Base-by-base conservation (phyloP, 1,140 invertebrate genomes). In the Ectropis grisescens region DNA sequence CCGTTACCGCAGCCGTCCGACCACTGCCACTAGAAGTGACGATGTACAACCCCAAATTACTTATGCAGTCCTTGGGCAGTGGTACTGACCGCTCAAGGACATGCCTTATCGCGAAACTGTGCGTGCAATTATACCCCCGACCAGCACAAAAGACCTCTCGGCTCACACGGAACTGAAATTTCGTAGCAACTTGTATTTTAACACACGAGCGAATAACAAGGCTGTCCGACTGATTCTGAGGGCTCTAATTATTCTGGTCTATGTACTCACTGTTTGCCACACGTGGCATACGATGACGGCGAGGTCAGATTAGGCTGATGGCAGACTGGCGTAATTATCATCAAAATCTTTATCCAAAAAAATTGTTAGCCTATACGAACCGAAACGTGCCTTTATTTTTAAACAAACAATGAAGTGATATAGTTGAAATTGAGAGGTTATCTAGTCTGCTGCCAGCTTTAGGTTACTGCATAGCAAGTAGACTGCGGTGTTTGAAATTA, bases 401-500 rank as follows among this genome's bases (percentile, higher is more conserved):
- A n/a, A n/a, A n/a, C n/a, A n/a, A n/a, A n/a, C n/a, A n/a, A n/a
- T n/a, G n/a, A n/a, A n/a, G n/a, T n/a, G n/a, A n/a, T n/a, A n/a
- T n/a, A n/a, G n/a, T n/a, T n/a, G n/a, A n/a, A n/a, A n/a, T n/a
- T n/a, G n/a, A n/a, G n/a, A n/a, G n/a, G n/a, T n/a, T n/a, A n/a
- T n/a, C n/a, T n/a, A n/a, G n/a, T n/a, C n/a, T n/a, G n/a, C n/a
- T n/a, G n/a, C n/a, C n/a, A 52, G 54, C 62, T 46, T 66, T 50
- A 64, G 69, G 70, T 71, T 67, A 57, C 66, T 74, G 71, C 71
- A 79, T 76, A 67, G 57, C 53, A 60, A 47, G 49, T 59, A 40
- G 58, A 76, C 66, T 72, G 71, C 75, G 67, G 71, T 53, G 62
- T 76, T 79, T 60, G 56, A 59, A 57, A 62, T 62, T 62, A 61